phyloP scores from a whole-genome alignment of 2,797 vertebrate species.

The Sebastolobus alascanus region DNA sequence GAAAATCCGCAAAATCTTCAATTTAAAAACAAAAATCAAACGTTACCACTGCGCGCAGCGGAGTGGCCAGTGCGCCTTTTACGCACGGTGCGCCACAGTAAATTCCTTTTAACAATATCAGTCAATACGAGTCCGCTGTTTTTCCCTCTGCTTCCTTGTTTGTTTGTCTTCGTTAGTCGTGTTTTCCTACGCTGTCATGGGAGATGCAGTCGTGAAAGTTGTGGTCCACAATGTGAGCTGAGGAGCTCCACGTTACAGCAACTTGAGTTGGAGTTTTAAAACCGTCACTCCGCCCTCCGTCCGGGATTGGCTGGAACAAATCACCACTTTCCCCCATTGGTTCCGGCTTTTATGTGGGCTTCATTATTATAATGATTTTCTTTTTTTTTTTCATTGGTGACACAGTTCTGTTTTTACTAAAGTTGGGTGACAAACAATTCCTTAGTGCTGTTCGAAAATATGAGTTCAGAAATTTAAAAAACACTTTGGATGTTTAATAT shows the following conservation, averaged over 20 bases:
- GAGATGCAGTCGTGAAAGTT: conserved; percentile 64
- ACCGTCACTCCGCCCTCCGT: conserved; percentile 77
- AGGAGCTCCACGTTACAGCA: conserved; percentile 68
- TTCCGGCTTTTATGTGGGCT: conserved; percentile 39
- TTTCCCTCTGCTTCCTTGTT: conserved; percentile 51
- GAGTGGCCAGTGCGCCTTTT: conserved; percentile 66
- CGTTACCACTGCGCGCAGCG: conserved; percentile 28
- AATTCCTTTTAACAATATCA: conserved; percentile 50
- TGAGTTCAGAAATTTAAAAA: not conserved
- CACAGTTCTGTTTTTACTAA: conserved; percentile 49
- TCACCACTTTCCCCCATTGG: conserved; percentile 77
- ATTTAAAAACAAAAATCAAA: conserved; percentile 18
- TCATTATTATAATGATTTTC: conserved; percentile 60
- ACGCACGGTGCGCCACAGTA: conserved; percentile 71
- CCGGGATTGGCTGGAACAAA: conserved; percentile 77
- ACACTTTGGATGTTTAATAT: not conserved
- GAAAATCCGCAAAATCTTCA: conserved; percentile 42
- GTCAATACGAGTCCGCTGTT: conserved; percentile 51
- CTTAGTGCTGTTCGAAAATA: not conserved
- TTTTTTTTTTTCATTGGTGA: conserved; percentile 21
- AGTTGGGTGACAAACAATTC: conserved; percentile 28
- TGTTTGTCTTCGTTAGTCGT: conserved; percentile 58
- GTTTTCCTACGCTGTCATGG: conserved; percentile 61
- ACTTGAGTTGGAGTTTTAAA: conserved; percentile 80
- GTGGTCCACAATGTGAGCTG: conserved; percentile 69